Evolutionary conservation across 1,140 invertebrate species (phyloP).

Genomic region (Drosophila pseudoananassae): DNA sequence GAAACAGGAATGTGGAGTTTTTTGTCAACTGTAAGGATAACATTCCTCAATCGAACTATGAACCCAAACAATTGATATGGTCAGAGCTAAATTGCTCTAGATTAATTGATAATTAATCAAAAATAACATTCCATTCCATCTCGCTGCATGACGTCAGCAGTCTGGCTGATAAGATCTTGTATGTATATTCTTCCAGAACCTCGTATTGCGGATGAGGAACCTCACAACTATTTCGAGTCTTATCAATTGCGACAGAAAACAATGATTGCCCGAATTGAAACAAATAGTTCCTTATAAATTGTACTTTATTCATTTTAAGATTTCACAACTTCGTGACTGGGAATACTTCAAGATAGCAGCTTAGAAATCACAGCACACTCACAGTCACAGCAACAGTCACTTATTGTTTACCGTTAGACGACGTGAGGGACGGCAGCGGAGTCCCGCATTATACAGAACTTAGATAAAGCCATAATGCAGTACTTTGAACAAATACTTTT

Average conservation of each 20-base stretch:
- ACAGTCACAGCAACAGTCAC: background rate
- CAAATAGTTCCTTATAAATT: too few species aligned
- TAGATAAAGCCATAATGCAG: constrained; percentile 54
- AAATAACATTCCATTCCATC: constrained; percentile 19
- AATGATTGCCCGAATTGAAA: background rate
- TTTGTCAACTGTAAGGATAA: too few species aligned
- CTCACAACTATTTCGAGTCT: constrained; percentile 15
- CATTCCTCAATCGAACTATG: background rate
- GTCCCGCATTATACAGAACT: constrained; percentile 30
- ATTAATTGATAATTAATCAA: constrained; percentile 30
- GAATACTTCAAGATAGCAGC: background rate
- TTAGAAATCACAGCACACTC: background rate
- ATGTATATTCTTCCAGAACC: constrained; percentile 22
- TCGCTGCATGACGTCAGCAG: constrained; percentile 21
- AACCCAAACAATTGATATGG: background rate
- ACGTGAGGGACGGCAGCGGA: constrained; percentile 30
- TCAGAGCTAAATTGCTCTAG: constrained; percentile 18
- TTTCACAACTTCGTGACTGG: too few species aligned
- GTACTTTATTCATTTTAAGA: too few species aligned
- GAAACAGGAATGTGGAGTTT: background rate
- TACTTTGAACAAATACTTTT: constrained; percentile 51
- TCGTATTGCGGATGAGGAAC: constrained; percentile 33
- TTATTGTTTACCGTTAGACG: constrained; percentile 40
- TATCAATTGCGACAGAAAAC: constrained; percentile 28
- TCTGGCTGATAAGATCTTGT: background rate